A percentile compares a stretch with the other conserved stretches of the same genome.
Conservation (phyloP, 2,797 vertebrate species). For the Craterocephalus amniculus region DNA sequence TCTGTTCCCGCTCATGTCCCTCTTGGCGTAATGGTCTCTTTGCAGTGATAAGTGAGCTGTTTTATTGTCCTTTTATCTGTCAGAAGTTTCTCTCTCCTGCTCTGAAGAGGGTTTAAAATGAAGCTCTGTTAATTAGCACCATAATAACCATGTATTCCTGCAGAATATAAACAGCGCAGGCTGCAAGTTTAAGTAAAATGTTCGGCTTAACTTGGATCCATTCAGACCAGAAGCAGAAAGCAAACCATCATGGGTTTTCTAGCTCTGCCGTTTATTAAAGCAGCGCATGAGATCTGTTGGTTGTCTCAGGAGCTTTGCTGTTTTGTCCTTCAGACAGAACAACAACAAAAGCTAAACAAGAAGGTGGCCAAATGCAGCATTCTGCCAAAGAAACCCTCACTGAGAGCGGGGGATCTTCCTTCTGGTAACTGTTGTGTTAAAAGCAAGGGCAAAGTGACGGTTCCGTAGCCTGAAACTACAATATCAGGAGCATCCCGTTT, state of each 20-base stretch:
- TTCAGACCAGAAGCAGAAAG: neutral
- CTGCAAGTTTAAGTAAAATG: neutral
- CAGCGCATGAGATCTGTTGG: neutral
- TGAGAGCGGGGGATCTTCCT: too few species aligned
- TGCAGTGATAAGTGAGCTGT: slow-evolving; percentile 24
- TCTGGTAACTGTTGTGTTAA: too few species aligned
- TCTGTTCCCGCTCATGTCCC: slow-evolving; percentile 42
- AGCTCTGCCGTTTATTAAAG: neutral
- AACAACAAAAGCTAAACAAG: neutral
- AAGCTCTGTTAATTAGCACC: slow-evolving; percentile 11
- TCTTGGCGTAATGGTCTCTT: slow-evolving; percentile 39
- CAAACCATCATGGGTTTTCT: neutral
- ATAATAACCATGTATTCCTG: slow-evolving; percentile 16
- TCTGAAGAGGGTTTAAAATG: slow-evolving; percentile 4
- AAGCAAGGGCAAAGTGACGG: too few species aligned
- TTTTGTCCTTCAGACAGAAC: neutral
- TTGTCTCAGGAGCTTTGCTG: neutral
- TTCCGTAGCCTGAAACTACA: too few species aligned
- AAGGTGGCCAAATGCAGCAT: neutral
- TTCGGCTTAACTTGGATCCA: neutral
- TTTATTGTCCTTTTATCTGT: slow-evolving; percentile 31
- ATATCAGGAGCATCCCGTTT: too few species aligned
- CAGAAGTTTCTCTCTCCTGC: slow-evolving; percentile 22
- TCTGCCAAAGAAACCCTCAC: neutral
- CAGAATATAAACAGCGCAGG: slow-evolving; percentile 1